Evolutionary conservation across 1,140 invertebrate genomes (phyloP), one percentile per base, ranked within the genome.

Genomic region (Conopomorpha cramerella): DNA sequence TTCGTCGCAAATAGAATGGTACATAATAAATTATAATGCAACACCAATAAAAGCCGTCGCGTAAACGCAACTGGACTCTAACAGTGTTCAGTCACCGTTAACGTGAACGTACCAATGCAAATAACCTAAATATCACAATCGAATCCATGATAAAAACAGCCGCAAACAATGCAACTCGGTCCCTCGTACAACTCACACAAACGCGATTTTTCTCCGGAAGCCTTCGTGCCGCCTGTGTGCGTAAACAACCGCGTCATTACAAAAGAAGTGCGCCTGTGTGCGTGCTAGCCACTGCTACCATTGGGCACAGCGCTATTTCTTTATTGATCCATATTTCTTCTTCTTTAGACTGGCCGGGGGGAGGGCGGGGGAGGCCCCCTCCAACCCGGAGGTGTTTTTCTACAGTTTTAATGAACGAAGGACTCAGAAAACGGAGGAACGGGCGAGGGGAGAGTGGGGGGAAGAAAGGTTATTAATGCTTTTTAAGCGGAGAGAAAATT

Each of bases 301-400:
- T 76, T 76, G 71, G 71, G 63, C 71, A 71, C 60, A 13, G 51
- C 55, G 71, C 67, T 55, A 76, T 72, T 76, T 76, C 71, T 76
- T 72, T 72, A 76, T 76, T 67, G 71, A 76, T 76, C 71, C 71
- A 76, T 76, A 76, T 76, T 76, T 76, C 71, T 76, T 76, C 62
- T 76, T 76, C 71, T 76, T 74, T 52, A 72, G 66, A 72, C 65
- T 72, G 62, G 34, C 65, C 64, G 36, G 38, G 27, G 43, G 28
- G 46, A 44, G 47, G 39, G 43, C 25, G 46, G 45, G 47, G 39
- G 46, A 38, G 1, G 12, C 16, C 19, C 43, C 38, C 38, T 36
- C 16, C 14, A 18, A 34, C 43, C 36, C 36, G 37, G 59, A 53
- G 70, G 65, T 62, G 68, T 70, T 76, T 76, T 76, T 76, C 63